Conservation (phyloP, 2,113 vertebrate genomes). For the Poicephalus meyeri region DNA sequence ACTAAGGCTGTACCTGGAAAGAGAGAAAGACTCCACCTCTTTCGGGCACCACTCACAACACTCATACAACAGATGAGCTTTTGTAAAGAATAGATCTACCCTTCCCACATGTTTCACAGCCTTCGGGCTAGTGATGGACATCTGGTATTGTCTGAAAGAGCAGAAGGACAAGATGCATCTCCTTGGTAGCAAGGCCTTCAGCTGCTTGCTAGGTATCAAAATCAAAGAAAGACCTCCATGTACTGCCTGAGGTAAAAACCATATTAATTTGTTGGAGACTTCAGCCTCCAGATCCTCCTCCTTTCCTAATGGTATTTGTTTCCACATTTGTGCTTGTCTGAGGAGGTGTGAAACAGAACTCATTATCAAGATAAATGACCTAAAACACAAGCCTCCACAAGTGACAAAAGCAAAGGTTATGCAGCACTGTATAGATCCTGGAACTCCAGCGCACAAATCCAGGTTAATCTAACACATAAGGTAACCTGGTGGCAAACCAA, state of each 20-base stretch:
- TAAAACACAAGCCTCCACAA: neutral
- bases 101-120: neutral
- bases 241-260: neutral
- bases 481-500: neutral
- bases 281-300: neutral
- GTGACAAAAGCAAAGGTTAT: neutral
- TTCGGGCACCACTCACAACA: neutral
- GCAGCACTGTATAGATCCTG: neutral
- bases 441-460: neutral
- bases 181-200: neutral
- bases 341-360: conserved; percentile 30
- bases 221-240: neutral
- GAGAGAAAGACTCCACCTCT: neutral
- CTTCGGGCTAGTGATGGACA: neutral
- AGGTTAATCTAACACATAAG: neutral
- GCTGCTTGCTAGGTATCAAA: neutral
- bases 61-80: neutral
- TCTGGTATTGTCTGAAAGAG: neutral
- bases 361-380: conserved; percentile 32
- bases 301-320: neutral
- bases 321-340: conserved; percentile 3
- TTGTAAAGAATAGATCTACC: neutral
- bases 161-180: neutral
- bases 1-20: neutral
- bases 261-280: neutral